Base-by-base conservation (phyloP, 2,888 invertebrate species). In the Neocrepidodera transversa region DNA sequence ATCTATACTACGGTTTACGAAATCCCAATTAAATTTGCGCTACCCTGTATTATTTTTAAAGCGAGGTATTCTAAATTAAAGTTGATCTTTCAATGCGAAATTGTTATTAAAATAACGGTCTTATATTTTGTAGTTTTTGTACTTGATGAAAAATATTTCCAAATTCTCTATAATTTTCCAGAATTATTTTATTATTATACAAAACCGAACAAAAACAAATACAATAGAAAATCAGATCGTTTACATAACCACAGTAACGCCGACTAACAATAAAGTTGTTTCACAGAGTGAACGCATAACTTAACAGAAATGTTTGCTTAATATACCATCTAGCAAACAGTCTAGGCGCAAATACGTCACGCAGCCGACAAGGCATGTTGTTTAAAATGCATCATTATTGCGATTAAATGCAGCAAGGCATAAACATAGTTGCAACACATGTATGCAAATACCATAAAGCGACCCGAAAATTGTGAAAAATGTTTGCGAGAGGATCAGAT, bases 391-490 rank as follows among this genome's bases (percentile, higher is more conserved):
- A 55, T 59, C 55, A 56, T 59, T 60, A 52, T 45, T 43, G 40
- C 60, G 63, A 63, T 63, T 60, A 63, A 60, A 51, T 60, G 52
- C 56, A 51, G 43, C 54, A 38, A 60, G 54, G 57, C 58, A 48
- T 60, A 53, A 58, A 60, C 38, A 51, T 42, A 23, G 26, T 43
- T 49, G 60, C 40, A 58, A 47, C 60, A 63, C 51, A 60, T 60
- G 58, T 47, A 52, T 38, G 45, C 49, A 59, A 59, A 47, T 48
- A 53, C 35, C 11, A 13, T 32, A 32, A 32, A 32, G 13, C 32
- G 11, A 4, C 32, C 13, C 3, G 2, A 32, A 32, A 32, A 32
- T 4, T 30, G 30, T 4, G 32, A 32, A 32, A 32, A 32, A 32
- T 32, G 11, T 32, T 32, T n/a, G n/a, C 5, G 3, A 32, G 32